Evolutionary conservation across 2,797 vertebrate species (phyloP), one percentile per base, ranked within the genome.

Genomic region (Pangasius larnaudii): DNA sequence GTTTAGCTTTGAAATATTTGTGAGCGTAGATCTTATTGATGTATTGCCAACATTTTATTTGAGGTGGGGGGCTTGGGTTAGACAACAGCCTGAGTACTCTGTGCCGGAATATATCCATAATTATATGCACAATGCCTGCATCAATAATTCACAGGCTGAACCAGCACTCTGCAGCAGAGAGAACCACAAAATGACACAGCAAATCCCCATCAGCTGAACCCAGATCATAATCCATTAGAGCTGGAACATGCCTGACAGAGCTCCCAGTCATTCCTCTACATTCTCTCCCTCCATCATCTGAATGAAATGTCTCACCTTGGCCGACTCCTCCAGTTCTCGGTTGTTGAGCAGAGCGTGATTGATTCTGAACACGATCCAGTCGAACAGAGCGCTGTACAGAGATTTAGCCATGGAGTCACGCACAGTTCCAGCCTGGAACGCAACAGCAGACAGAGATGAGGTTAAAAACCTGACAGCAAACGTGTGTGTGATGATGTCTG

Each of bases 341-440:
- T 96, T 97, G 94, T 98, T 99, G 91, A 99, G 97, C 92, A 99
- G 96, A 0, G 99, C 98, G 0, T 99, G 99, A 95, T 99, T 99
- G 95, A 99, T 99, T 91, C 99, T 96, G 95, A 99, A 99, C 92
- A 99, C 98, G 3, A 99, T 99, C 99, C 99, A 99, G 95, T 99
- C 99, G n/a, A 99, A 99, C 85, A 99, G 96, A 87, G 99, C 98
- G 0, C 97, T 98, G 95, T 99, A 99, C 69, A 99, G 91, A 0
- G 98, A 99, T 92, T 99, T 99, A 0, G 99, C 97, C 98, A 99
- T 98, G 71, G 98, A 99, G 94, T 99, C 98, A 46, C 99, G 94
- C 80, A 99, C 99, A 0, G 98, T 90, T 30, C 87, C 89, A 42
- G 91, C 91, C 91, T 91, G 85, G 24, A 84, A 84, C 33, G 79